These are phyloP conservation scores for Dolichoris vasculosae DNA, from an alignment of 1,140 invertebrate genomes.

Conservation along the genomic window DNA sequence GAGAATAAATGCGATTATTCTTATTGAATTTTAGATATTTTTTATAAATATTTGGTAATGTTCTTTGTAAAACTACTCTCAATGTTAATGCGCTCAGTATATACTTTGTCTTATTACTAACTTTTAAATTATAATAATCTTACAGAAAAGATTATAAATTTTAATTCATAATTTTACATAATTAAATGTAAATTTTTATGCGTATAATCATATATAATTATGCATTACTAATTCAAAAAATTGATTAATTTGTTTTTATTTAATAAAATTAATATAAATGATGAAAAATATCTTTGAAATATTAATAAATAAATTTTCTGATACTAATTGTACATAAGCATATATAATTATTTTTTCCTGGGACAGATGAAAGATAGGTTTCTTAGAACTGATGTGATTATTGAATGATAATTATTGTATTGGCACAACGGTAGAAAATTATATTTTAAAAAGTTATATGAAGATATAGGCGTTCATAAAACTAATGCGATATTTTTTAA, in stretches of 20 bases:
- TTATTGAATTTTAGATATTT: slow-evolving; percentile 43
- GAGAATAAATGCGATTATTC: slow-evolving; percentile 29
- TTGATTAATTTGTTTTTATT: slow-evolving; percentile 2
- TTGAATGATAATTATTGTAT: slow-evolving; percentile 42
- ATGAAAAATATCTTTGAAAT: slow-evolving; percentile 37
- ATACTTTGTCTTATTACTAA: slow-evolving; percentile 29
- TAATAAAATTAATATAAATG: slow-evolving; percentile 34
- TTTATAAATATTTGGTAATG: slow-evolving; percentile 37
- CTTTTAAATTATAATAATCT: slow-evolving; percentile 45
- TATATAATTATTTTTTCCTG: slow-evolving; percentile 45
- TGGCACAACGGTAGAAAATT: slow-evolving; percentile 59
- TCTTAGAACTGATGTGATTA: slow-evolving; percentile 25
- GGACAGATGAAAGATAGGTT: slow-evolving; percentile 15
- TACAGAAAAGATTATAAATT: slow-evolving; percentile 37
- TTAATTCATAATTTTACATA: slow-evolving; percentile 11
- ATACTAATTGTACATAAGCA: slow-evolving; percentile 41
- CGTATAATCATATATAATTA: slow-evolving; percentile 20
- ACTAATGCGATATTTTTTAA: neutral
- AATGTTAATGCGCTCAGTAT: slow-evolving; percentile 41
- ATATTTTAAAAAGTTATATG: slow-evolving; percentile 31
- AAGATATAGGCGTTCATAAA: neutral
- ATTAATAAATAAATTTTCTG: slow-evolving; percentile 49
- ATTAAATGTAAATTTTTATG: neutral
- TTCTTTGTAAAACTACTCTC: slow-evolving; percentile 50
- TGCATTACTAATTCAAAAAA: slow-evolving; percentile 2